Percentiles rank a stretch among this genome's conserved stretches.
These are phyloP conservation scores for Manduca sexta DNA, from an alignment of 1,140 invertebrate genomes.

Conservation along the genomic window DNA sequence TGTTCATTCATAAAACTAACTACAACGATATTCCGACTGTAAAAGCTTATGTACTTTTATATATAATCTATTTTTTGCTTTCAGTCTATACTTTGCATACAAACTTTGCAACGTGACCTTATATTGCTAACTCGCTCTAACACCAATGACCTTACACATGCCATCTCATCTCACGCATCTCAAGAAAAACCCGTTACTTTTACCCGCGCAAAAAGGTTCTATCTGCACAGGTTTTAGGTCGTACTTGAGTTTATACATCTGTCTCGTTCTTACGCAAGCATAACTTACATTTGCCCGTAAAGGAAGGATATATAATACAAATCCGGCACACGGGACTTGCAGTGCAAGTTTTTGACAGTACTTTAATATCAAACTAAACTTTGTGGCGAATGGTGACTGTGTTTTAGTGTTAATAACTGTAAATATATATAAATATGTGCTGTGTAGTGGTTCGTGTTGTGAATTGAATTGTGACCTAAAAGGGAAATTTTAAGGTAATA, in stretches of 20 bases:
- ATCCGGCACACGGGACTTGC: slow-evolving; percentile 44
- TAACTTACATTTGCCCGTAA: slow-evolving; percentile 2
- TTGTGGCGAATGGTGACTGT: slow-evolving; percentile 34
- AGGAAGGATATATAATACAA: slow-evolving; percentile 24
- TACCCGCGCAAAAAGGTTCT: slow-evolving; percentile 67
- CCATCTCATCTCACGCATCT: slow-evolving; percentile 60
- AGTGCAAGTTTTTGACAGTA: slow-evolving; percentile 68
- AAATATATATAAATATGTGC: slow-evolving; percentile 28
- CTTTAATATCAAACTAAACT: slow-evolving; percentile 28
- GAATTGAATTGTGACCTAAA: slow-evolving; percentile 4
- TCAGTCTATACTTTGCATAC: neutral
- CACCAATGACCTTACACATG: slow-evolving; percentile 26
- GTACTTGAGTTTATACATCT: slow-evolving; percentile 6
- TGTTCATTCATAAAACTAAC: too few relatives aligned
- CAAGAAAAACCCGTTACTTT: slow-evolving; percentile 69
- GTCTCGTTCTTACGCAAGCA: slow-evolving; percentile 27
- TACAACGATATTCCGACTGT: too few relatives aligned
- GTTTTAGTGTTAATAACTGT: slow-evolving; percentile 22
- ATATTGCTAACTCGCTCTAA: slow-evolving; percentile 36
- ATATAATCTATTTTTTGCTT: neutral
- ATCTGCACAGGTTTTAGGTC: slow-evolving; percentile 42
- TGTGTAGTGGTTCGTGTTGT: slow-evolving; percentile 19
- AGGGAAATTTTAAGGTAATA: neutral
- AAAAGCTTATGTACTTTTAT: too few relatives aligned
- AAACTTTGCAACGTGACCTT: slow-evolving; percentile 35